Evolutionary conservation across 64 coral and sea anemone species (phyloP).

Genomic region (Anthopleura sola): DNA sequence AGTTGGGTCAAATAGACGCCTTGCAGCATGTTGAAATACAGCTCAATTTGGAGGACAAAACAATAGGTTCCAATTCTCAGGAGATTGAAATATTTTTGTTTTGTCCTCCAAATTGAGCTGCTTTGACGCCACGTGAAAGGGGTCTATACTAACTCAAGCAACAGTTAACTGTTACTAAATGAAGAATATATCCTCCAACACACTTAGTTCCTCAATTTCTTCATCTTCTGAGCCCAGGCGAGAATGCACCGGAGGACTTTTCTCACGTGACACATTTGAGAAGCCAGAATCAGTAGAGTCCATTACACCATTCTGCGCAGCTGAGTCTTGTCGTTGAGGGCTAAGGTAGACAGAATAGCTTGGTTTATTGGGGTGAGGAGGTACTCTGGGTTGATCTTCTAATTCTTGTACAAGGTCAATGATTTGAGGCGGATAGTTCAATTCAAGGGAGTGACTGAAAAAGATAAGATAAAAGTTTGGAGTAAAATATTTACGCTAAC

Average conservation of each 20-base stretch:
- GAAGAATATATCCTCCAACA: constrained; percentile 67
- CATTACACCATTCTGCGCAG: neutral
- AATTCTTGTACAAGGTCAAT: constrained; percentile 19
- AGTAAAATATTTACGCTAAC: too few species aligned
- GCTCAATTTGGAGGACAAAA: too few species aligned
- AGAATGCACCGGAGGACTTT: neutral
- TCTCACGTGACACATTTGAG: constrained; percentile 43
- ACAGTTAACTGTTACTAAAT: neutral
- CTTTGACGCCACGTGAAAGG: too few species aligned
- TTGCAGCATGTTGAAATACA: too few species aligned
- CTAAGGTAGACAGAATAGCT: constrained; percentile 5
- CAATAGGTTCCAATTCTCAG: too few species aligned
- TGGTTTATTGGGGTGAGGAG: neutral
- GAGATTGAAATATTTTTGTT: too few species aligned
- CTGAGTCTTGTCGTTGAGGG: neutral
- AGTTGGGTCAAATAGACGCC: too few species aligned
- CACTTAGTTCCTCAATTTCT: constrained; percentile 47
- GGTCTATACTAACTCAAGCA: too few species aligned
- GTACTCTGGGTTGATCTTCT: neutral
- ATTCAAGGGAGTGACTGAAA: neutral
- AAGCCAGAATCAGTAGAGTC: constrained; percentile 65
- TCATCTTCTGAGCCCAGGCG: neutral
- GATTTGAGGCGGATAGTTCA: neutral
- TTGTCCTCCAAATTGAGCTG: too few species aligned
- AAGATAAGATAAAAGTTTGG: neutral